Conservation (phyloP, 2,797 vertebrate genomes). For the Malurus splendens region DNA sequence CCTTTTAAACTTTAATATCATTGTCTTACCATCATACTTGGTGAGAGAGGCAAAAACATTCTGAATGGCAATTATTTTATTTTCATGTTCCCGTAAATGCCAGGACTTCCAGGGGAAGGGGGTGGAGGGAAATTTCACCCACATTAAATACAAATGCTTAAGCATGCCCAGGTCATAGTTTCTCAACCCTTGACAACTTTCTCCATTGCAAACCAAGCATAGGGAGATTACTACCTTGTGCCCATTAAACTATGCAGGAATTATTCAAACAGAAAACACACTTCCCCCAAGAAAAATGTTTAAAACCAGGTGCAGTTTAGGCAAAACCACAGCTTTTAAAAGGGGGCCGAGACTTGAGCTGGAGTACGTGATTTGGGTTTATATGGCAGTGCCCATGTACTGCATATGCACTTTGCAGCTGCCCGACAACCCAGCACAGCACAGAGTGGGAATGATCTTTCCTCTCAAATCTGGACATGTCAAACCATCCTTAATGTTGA, state of each 20-base stretch:
- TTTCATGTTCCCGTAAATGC: neutral
- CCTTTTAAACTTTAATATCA: neutral
- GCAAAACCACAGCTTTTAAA: neutral
- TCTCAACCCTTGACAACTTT: neutral
- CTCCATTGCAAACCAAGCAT: neutral
- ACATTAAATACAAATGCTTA: neutral
- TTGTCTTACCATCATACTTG: neutral
- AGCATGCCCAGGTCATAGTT: too few relatives aligned
- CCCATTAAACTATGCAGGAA: neutral
- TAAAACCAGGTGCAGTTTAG: neutral
- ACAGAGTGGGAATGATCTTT: neutral
- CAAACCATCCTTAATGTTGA: neutral
- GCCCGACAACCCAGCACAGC: too few relatives aligned
- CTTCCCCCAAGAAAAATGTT: accelerated
- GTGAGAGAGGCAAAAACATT: neutral
- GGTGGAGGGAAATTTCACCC: neutral
- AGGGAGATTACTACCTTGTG: neutral
- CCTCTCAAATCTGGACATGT: neutral
- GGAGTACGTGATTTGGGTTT: accelerated
- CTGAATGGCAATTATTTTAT: neutral
- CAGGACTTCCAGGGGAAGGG: neutral
- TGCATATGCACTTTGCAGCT: accelerated
- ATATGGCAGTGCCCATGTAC: accelerated
- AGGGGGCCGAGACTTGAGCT: neutral
- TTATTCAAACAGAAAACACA: neutral